Evolutionary conservation across 2,888 invertebrate genomes (phyloP).

Genomic region (Protonemura montana): DNA sequence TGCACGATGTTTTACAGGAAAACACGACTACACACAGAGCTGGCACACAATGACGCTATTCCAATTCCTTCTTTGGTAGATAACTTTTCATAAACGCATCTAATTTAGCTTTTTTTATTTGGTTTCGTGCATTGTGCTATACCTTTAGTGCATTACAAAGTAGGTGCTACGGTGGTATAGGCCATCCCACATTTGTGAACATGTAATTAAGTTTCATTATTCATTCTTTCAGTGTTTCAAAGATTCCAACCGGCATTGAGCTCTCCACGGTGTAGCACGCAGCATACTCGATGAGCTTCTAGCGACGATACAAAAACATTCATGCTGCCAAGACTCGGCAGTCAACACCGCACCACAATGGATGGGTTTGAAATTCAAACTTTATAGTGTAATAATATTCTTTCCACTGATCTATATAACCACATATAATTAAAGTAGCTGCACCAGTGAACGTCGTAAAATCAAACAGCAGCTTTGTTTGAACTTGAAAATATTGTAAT

Average conservation of each 20-base stretch:
- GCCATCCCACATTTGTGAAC: neutral
- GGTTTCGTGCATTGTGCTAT: neutral
- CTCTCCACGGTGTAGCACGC: neutral
- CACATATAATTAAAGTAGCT: neutral
- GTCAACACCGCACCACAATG: neutral
- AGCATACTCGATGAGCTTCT: neutral
- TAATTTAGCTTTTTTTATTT: neutral
- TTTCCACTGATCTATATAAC: neutral
- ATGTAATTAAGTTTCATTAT: constrained; percentile 7
- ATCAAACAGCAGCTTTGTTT: constrained; percentile 12
- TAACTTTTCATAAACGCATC: neutral
- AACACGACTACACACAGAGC: neutral
- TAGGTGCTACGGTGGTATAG: too few species aligned
- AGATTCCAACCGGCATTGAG: neutral
- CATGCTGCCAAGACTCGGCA: neutral
- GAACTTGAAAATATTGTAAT: neutral
- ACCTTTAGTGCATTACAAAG: neutral
- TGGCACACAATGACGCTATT: neutral
- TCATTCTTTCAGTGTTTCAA: constrained; percentile 3
- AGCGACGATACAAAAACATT: neutral
- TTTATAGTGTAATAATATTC: neutral
- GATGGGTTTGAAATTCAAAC: neutral
- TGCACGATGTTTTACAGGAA: neutral
- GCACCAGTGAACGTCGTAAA: neutral
- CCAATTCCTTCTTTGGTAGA: neutral